Evolutionary conservation across 2,113 vertebrate genomes (phyloP).

Genomic region (Nycticorax nycticorax): DNA sequence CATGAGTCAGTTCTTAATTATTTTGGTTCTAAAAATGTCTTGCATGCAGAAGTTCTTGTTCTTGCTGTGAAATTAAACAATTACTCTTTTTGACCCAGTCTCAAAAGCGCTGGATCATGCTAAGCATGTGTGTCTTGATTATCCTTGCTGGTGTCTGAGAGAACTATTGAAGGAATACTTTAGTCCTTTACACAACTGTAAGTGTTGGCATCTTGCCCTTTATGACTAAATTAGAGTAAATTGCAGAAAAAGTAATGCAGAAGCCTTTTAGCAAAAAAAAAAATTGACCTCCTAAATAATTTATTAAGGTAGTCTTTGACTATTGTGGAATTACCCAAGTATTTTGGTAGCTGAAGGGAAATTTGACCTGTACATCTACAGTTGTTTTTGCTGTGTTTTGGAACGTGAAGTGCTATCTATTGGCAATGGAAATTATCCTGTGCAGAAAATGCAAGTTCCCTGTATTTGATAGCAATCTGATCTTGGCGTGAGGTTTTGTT

Average conservation of each 20-base stretch:
- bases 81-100: not conserved
- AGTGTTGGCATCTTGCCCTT: not conserved
- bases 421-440: not conserved
- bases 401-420: not conserved
- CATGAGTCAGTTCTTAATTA: not conserved
- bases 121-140: not conserved
- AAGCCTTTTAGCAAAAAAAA: not conserved
- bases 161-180: not conserved
- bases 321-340: not conserved
- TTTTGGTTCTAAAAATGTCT: not conserved
- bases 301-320: not conserved
- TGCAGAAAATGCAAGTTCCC: not conserved
- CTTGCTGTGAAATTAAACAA: not conserved
- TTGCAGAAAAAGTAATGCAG: not conserved
- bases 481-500: not conserved
- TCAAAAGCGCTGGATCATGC: not conserved
- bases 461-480: not conserved
- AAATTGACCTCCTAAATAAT: not conserved
- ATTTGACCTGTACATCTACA: not conserved
- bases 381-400: not conserved
- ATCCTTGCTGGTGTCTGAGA: not conserved
- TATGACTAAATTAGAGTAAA: not conserved
- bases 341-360: conserved; percentile 6
- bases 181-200: not conserved
- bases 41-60: not conserved